phyloP scores from a whole-genome alignment of 2,888 invertebrate genomes.

The Cryptus armator region DNA sequence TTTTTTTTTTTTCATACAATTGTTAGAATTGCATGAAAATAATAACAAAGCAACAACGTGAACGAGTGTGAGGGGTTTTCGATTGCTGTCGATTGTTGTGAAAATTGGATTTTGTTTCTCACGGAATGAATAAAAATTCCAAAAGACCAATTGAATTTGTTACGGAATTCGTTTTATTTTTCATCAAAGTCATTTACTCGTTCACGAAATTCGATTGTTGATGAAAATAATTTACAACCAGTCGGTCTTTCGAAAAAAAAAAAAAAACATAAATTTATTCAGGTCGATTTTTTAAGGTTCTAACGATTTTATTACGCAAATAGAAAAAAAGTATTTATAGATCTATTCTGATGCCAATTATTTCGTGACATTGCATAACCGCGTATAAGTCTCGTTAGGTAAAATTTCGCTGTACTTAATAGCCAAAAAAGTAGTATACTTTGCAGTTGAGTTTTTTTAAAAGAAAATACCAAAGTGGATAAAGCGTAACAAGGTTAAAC shows the following conservation, averaged over 20 bases:
- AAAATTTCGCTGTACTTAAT: background rate
- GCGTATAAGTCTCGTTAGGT: no score
- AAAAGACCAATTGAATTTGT: background rate
- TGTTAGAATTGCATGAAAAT: background rate
- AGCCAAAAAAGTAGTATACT: no score
- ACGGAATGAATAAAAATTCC: background rate
- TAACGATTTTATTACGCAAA: no score
- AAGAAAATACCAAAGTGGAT: background rate
- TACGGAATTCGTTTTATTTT: background rate
- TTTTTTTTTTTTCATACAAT: background rate
- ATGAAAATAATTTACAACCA: no score
- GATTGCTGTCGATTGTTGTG: no score
- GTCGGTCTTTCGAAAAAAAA: background rate
- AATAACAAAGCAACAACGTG: no score
- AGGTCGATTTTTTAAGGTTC: no score
- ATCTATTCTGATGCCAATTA: no score
- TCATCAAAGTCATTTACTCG: background rate
- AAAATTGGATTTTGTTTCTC: background rate
- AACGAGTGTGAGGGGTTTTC: no score
- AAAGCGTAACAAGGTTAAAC: background rate
- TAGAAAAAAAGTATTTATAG: no score
- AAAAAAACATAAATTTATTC: no score
- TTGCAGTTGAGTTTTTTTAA: background rate
- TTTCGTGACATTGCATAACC: no score
- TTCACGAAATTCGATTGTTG: background rate